A percentile compares a stretch with the other conserved stretches of the same genome.
Evolutionary conservation across 2,888 invertebrate genomes (phyloP).

Genomic region (Gymnosoma rotundatum): DNA sequence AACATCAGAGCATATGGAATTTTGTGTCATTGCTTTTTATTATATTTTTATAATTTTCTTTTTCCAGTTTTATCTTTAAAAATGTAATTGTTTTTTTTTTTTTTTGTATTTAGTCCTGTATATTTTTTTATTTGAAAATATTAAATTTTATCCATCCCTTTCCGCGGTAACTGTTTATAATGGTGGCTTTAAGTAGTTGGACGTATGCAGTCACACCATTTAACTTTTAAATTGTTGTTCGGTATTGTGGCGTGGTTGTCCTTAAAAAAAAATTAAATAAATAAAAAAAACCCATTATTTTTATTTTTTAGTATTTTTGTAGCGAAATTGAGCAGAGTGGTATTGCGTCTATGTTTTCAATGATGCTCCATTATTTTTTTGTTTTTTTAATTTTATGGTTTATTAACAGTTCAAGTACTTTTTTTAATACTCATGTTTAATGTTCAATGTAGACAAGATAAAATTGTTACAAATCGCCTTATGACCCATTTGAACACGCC

Average conservation of each 20-base stretch:
- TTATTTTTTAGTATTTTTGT: conserved; percentile 3
- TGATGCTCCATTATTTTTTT: conserved; percentile 13
- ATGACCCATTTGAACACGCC: conserved; percentile 72
- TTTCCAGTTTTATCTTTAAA: conserved; percentile 44
- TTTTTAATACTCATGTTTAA: conserved; percentile 72
- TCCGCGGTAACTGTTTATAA: not conserved
- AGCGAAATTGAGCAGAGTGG: not conserved
- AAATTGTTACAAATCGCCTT: conserved; percentile 78
- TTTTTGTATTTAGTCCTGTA: conserved; percentile 30
- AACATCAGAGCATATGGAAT: conserved; percentile 65
- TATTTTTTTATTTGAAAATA: conserved; percentile 27
- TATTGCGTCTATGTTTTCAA: not conserved
- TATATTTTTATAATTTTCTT: conserved; percentile 21
- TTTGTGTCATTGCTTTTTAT: conserved; percentile 60
- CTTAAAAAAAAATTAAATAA: not conserved
- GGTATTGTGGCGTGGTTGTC: conserved; percentile 23
- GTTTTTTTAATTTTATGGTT: conserved; percentile 70
- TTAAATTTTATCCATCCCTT: not conserved
- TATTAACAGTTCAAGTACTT: conserved; percentile 68
- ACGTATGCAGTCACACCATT: conserved; percentile 61
- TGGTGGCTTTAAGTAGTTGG: conserved; percentile 47
- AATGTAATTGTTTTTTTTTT: conserved; percentile 42
- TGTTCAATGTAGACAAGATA: conserved; percentile 72
- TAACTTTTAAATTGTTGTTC: conserved; percentile 67
- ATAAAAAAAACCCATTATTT: not conserved